Conservation (phyloP, 64 coral and sea anemone genomes). For the Porites lutea region DNA sequence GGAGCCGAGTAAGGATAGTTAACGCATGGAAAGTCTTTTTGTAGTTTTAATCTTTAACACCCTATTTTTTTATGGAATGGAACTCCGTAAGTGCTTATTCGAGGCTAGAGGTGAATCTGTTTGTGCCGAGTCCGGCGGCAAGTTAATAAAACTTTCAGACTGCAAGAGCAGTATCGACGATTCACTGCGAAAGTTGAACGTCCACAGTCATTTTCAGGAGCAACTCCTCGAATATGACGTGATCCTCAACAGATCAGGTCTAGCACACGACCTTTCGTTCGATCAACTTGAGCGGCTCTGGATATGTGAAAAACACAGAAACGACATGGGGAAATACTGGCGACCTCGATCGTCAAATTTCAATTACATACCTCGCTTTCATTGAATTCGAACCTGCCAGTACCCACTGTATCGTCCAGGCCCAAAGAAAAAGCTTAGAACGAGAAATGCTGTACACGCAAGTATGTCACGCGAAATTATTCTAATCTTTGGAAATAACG, state of each 20-base stretch:
- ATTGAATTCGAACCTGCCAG: constrained; percentile 61
- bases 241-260: constrained; percentile 54
- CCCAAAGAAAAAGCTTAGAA: no score
- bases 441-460: no score
- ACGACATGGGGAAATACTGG: constrained; percentile 9
- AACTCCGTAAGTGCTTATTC: background rate
- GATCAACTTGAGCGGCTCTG: constrained; percentile 39
- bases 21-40: no score
- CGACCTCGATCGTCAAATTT: no score
- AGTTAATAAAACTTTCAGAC: constrained; percentile 18
- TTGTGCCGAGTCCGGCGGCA: constrained; percentile 1
- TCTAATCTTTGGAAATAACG: constrained; percentile 40
- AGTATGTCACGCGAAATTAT: background rate
- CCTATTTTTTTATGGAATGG: background rate
- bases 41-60: no score
- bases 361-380: no score
- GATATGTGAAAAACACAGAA: background rate
- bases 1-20: no score
- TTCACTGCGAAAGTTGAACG: background rate
- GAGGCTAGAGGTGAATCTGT: constrained; percentile 19
- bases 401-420: background rate
- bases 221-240: constrained; percentile 37
- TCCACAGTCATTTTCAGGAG: constrained; percentile 33
- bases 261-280: constrained; percentile 40
- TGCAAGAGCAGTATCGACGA: constrained; percentile 29